Evolutionary conservation across 2,888 invertebrate genomes (phyloP).

Genomic region (Meiosimyza decipiens): DNA sequence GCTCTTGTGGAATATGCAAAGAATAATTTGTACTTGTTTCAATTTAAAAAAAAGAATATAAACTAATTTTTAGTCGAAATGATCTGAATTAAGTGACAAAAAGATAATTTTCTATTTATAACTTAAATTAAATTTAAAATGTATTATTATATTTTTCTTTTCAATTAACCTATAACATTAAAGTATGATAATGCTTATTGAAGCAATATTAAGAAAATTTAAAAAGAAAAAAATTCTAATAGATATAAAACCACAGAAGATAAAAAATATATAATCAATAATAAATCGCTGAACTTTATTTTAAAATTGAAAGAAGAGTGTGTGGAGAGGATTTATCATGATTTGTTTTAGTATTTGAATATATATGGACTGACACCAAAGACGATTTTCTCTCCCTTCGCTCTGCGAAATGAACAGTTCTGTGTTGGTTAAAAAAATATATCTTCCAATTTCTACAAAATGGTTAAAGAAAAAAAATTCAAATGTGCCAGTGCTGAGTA

Average conservation of each 20-base stretch:
- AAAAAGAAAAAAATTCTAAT: constrained; percentile 18
- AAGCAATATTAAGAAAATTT: constrained; percentile 20
- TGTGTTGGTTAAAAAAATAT: constrained; percentile 33
- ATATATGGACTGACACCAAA: constrained; percentile 35
- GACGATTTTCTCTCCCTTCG: constrained; percentile 34
- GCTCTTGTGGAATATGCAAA: constrained; percentile 15
- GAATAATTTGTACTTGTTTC: constrained; percentile 9
- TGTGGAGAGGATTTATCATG: constrained; percentile 34
- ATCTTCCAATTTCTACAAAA: constrained; percentile 22
- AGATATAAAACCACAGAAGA: constrained; percentile 11
- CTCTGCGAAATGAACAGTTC: constrained; percentile 27
- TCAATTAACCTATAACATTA: constrained; percentile 27
- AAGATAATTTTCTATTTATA: constrained; percentile 27
- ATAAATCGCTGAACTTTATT: constrained; percentile 39
- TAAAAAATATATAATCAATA: constrained; percentile 39
- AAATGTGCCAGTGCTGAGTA: constrained; percentile 34
- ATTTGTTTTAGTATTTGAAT: constrained; percentile 14
- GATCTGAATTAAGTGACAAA: constrained; percentile 30
- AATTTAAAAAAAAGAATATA: constrained; percentile 15
- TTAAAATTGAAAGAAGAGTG: constrained; percentile 34
- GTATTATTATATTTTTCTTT: constrained; percentile 25
- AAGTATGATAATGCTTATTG: constrained; percentile 24
- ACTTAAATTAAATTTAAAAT: constrained; percentile 20
- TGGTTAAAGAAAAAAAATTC: neutral
- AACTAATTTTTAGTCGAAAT: constrained; percentile 31